Base-by-base conservation (phyloP, 2,888 invertebrate genomes). In the Drosophila subsilvestris region DNA sequence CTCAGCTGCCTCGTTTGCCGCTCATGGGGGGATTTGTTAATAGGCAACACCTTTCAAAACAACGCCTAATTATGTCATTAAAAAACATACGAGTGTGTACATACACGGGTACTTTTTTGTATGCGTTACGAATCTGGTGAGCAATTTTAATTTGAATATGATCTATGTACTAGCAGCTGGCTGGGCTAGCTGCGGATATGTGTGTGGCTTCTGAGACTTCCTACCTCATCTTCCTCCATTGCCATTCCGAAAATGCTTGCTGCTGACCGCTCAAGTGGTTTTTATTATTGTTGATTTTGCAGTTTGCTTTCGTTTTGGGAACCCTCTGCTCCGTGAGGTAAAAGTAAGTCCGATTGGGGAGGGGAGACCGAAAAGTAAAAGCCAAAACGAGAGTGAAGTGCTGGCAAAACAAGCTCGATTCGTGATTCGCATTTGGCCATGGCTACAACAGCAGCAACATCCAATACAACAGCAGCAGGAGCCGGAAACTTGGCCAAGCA, bases 361-460 rank as follows among this genome's bases (percentile, higher is more conserved):
- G n/a, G n/a, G n/a, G n/a, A n/a, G n/a, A n/a, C n/a, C n/a, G 50
- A 83, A 82, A 81, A 82, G 89, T 86, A 82, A 82, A 82, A 82
- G 89, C 75, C 70, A 76, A 82, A 83, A 63, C 53, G 72, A 74
- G 72, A 85, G 79, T 79, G 75, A 55, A 65, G 74, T 74, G 71
- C 43, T 71, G 65, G 62, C 50, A 50, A 62, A 71, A 72, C 79
- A 53, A 73, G 73, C 66, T 17, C 47, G 9, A 57, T n/a, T 85
- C 79, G 58, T 75, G 82, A 70, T 76, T 44, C 72, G 58, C 61
- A 58, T 75, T 69, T 83, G 86, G 68, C 62, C 80, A 86, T 71
- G 60, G 59, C 55, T 29, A n/a, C 37, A 9, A 10, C 42, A 47
- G 8, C 14, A 29, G 9, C 4, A 27, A 25, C 63, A 42, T 20